Base-by-base conservation (phyloP, 2,113 vertebrate genomes). In the Elephantulus edwardii region DNA sequence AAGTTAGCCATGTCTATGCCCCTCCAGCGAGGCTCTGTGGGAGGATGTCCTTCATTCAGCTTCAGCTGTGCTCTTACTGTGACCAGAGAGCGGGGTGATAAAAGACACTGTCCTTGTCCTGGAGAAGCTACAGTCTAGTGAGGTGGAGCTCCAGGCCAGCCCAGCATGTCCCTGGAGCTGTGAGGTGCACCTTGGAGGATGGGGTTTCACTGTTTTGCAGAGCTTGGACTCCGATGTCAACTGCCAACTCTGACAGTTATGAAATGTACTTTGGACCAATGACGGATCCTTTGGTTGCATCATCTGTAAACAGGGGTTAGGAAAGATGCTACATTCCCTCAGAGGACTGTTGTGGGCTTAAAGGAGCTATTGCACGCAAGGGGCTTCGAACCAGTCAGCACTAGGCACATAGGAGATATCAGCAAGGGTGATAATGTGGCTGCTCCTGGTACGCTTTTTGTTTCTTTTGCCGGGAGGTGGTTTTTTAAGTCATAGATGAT, bases 361-460 rank as follows among this genome's bases (percentile, higher is more conserved):
- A 56, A 19, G 1, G 30, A 35, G 42, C 14, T 50, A 17, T 26
- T 1, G 1, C 2, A 33, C 5, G 6, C 64, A 2, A 46, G 38
- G 26, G 1, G 52, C 24, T n/a, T 38, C 35, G 30, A 6, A 8
- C 19, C 1, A 3, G 5, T 16, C 26, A 75, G 62, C 38, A 6
- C 6, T 1, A n/a, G 64, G 26, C 22, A 1, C 0, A 1, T 16
- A 14, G n/a, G 3, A 1, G 20, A 2, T n/a, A 56, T 22, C 40
- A 9, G 3, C 2, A 1, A 58, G 3, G 72, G 7, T 0, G 28
- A 22, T 42, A 26, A 17, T 58, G 24, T 26, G 24, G 9, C 9
- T 44, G 28, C 16, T 76, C 6, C 75, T 19, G n/a, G 7, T 19
- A 44, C 62, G 38, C 22, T 20, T 5, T 33, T 77, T 48, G 48